Evolutionary conservation across 2,797 vertebrate species (phyloP), one percentile per base, ranked within the genome.

Genomic region (Coccyzus lansbergi): DNA sequence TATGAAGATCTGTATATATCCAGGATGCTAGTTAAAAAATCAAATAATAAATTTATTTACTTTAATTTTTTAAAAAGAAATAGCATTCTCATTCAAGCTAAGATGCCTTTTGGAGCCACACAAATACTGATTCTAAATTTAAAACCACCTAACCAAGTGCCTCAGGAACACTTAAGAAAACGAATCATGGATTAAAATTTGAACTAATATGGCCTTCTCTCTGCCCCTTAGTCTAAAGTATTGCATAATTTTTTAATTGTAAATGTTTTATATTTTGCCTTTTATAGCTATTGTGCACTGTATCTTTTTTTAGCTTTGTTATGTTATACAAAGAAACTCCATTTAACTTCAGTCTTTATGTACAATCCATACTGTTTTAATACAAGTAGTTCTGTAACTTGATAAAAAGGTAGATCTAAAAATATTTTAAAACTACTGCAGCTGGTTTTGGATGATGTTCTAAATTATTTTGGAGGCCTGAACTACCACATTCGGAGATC

Each of bases 401-500:
- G 36, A 75, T 95, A 77, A 76, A 84, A 95, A 84, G 75, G 36
- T 69, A 94, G 69, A 95, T 80, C 67, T 82, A 60, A 90, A 95
- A 96, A 95, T 81, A 83, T 58, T 95, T 90, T 49, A 81, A 96
- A 98, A 97, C 90, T 93, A 87, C 65, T 88, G 64, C 65, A 70
- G 9, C 78, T 89, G 58, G 2, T 95, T 95, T 95, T 95, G 36
- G 92, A 52, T 72, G 64, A 33, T 94, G 60, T 76, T 96, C 67
- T 90, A 83, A 85, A 94, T 97, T 95, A 87, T 96, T 97, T 94
- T 86, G 75, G 3, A 86, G 75, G 88, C 87, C 70, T 96, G 97
- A 96, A 97, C 97, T 97, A 97, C 90, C 97, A 94, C 78, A 95
- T 75, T 64, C 97, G 92, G 98, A 98, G 96, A 97, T 98, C 92